These are phyloP conservation scores for Cephalopterus ornatus DNA, from an alignment of 2,113 vertebrate genomes.

Conservation along the genomic window DNA sequence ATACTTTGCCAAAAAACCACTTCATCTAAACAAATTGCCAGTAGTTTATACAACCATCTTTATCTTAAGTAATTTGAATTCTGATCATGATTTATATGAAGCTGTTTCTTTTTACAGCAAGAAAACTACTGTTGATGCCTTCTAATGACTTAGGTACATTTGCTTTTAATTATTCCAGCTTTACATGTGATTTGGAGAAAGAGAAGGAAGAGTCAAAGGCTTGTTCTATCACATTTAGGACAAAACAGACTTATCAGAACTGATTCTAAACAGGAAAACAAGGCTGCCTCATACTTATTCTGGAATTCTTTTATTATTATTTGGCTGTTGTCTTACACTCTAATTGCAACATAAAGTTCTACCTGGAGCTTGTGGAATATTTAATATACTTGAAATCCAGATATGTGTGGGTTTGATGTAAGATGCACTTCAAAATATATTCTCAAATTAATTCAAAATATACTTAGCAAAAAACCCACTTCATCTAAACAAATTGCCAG, in stretches of 20 bases:
- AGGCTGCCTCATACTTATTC: too few species aligned
- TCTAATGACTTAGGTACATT: background rate
- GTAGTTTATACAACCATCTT: background rate
- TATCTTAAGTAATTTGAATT: background rate
- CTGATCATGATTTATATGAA: background rate
- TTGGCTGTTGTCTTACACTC: too few species aligned
- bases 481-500: background rate
- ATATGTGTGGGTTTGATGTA: too few species aligned
- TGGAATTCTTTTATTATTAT: too few species aligned
- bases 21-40: background rate
- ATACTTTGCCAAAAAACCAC: background rate
- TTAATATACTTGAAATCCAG: too few species aligned
- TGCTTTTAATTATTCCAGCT: background rate
- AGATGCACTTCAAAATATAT: slow-evolving; percentile 7
- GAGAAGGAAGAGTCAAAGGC: too few species aligned
- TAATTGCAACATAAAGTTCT: too few species aligned
- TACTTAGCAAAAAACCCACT: background rate
- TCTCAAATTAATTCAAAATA: slow-evolving; percentile 15
- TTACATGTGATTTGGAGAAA: background rate
- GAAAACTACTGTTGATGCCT: background rate
- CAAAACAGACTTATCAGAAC: too few species aligned
- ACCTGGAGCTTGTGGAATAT: too few species aligned
- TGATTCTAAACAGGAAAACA: too few species aligned
- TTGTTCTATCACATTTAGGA: too few species aligned
- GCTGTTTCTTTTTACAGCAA: background rate